These are phyloP conservation scores for Heterohyrax brucei DNA, from an alignment of 2,797 vertebrate species.

Conservation along the genomic window DNA sequence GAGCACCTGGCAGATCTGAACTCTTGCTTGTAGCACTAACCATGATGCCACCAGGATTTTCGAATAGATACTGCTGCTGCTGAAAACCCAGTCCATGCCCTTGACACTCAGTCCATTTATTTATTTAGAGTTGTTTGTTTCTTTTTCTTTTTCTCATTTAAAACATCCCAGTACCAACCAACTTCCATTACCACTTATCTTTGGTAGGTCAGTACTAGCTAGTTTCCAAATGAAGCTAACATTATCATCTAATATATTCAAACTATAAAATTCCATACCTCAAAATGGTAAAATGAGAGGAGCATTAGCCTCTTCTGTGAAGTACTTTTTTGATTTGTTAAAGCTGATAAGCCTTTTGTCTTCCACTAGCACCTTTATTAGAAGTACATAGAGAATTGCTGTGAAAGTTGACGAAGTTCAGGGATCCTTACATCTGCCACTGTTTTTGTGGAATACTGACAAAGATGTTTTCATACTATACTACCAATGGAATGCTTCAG, in stretches of 20 bases:
- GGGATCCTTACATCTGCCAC: neutral
- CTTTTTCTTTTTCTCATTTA: neutral
- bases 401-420: neutral
- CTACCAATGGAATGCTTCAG: neutral
- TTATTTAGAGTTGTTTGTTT: neutral
- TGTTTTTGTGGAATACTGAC: conserved; percentile 43
- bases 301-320: neutral
- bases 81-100: neutral
- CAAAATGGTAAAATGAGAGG: neutral
- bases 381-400: neutral
- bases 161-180: neutral
- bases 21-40: no score
- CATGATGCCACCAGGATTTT: no score
- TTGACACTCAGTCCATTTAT: neutral
- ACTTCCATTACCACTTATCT: neutral
- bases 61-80: neutral
- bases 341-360: conserved; percentile 32
- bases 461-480: conserved; percentile 14
- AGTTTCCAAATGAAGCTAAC: neutral
- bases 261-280: neutral
- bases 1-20: no score
- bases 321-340: conserved; percentile 22
- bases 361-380: conserved; percentile 24
- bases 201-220: neutral
- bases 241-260: conserved; percentile 23